Percentiles rank a stretch among this genome's conserved stretches.
Conservation (phyloP, 1,140 invertebrate species). For the Lepidostoma basale region DNA sequence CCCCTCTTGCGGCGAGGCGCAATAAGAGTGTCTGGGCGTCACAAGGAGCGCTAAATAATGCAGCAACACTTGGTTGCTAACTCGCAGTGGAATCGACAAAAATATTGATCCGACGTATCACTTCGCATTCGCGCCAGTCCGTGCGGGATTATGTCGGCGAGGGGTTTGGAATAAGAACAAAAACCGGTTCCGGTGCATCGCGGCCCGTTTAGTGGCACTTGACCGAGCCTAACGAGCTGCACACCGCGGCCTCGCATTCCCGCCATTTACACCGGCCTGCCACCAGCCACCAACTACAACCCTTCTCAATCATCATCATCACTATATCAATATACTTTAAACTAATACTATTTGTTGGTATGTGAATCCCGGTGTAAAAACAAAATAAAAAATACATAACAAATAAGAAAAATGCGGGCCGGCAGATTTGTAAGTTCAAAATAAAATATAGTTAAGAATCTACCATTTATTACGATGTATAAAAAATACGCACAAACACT, state of each 20-base stretch:
- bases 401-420: too few species aligned
- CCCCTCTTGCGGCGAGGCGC: too few species aligned
- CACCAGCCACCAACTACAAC: too few species aligned
- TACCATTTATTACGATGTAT: too few species aligned
- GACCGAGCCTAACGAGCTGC: slow-evolving; percentile 13
- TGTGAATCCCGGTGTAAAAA: too few species aligned
- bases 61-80: slow-evolving; percentile 13
- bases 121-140: slow-evolving; percentile 14
- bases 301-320: too few species aligned
- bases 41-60: slow-evolving; percentile 4
- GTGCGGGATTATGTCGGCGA: slow-evolving; percentile 9
- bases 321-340: too few species aligned
- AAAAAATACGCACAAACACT: too few species aligned
- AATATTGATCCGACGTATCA: slow-evolving; percentile 17
- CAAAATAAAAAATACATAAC: too few species aligned
- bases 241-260: slow-evolving; percentile 5
- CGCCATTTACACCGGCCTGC: slow-evolving; percentile 7
- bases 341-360: too few species aligned
- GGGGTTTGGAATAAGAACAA: not conserved
- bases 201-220: slow-evolving; percentile 27
- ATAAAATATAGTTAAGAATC: too few species aligned
- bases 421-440: too few species aligned
- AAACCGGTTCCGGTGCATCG: slow-evolving; percentile 28
- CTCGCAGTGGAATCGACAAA: slow-evolving; percentile 22
- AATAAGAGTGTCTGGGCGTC: not conserved